phyloP scores from a whole-genome alignment of 1,140 invertebrate species.

The Drosophila suzukii region DNA sequence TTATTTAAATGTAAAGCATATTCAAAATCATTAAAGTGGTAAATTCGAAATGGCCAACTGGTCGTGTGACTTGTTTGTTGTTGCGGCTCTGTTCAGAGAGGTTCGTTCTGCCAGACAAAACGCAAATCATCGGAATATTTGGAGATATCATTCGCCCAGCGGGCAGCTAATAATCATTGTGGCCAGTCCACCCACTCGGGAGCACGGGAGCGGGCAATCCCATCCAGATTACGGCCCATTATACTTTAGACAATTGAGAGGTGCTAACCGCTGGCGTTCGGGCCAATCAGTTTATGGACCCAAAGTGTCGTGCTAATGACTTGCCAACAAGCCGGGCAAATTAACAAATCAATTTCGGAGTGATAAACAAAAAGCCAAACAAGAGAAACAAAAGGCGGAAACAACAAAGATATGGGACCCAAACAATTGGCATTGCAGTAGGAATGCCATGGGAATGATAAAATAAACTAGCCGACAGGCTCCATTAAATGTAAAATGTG shows the following conservation, averaged over 20 bases:
- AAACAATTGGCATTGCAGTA: conserved; percentile 35
- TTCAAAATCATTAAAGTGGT: conserved; percentile 40
- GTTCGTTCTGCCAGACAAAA: conserved; percentile 35
- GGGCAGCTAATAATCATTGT: conserved; percentile 10
- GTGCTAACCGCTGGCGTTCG: conserved; percentile 47
- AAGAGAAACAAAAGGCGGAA: conserved; percentile 11
- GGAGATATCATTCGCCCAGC: background rate
- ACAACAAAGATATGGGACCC: conserved; percentile 14
- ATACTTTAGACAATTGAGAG: conserved; percentile 42
- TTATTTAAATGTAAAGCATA: conserved; percentile 46
- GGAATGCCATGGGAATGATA: conserved; percentile 31
- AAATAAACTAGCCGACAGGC: conserved; percentile 29
- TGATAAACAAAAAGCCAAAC: conserved; percentile 59
- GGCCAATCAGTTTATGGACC: conserved; percentile 54
- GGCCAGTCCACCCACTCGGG: conserved; percentile 5
- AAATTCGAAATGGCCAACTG: conserved; percentile 22
- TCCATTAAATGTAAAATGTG: conserved; percentile 35
- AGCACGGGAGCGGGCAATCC: conserved; percentile 16
- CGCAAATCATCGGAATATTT: conserved; percentile 24
- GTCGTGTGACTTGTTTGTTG: conserved; percentile 42
- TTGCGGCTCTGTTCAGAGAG: background rate
- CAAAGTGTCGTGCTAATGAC: conserved; percentile 64
- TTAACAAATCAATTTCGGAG: conserved; percentile 72
- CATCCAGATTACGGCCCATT: conserved; percentile 28
- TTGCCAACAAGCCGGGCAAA: conserved; percentile 59